Evolutionary conservation across 2,113 vertebrate species (phyloP), one percentile per base, ranked within the genome.

Genomic region (Girardinichthys multiradiatus): DNA sequence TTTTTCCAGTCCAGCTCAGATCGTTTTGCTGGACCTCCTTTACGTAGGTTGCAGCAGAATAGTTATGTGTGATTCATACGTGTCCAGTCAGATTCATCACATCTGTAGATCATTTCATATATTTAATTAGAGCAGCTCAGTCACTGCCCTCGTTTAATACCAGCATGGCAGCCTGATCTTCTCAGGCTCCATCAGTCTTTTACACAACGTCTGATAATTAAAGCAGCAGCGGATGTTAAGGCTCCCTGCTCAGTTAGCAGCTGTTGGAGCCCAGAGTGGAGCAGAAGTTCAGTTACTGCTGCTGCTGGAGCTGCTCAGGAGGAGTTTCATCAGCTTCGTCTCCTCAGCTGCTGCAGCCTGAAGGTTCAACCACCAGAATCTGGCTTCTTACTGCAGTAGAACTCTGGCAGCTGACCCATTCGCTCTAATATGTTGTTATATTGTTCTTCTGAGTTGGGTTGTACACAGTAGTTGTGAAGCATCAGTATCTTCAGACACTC

Each of bases 121-220:
- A 27, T 75, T 70, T 75, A 60, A 66, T 70, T 33, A 27, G 62
- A 28, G 57, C 61, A 27, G 54, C 61, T 68, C 27, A 57, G 35
- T 42, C 45, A 39, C 42, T 64, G 64, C 57, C 45, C 48, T 28
- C 35, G 1, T 80, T 21, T 31, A 61, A 68, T 68, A n/a, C 51
- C 68, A n/a, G n/a, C n/a, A n/a, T n/a, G 28, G 31, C 37, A 54
- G 62, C 28, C 42, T 42, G 64, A 37, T 64, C 33, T 29, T 60
- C 42, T 19, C 59, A 51, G 51, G 28, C 78, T 37, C 58, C 73
- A 4, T 68, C 69, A 8, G 51, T 72, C 69, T 12, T 69, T 69
- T 5, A 1, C 28, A 21, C 11, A 19, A 61, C 9, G 66, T 28
- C 28, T 28, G 59, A 60, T 76, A 58, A 76, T 64, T 63, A 59